Evolutionary conservation across 2,113 vertebrate genomes (phyloP).

Genomic region (Phrynocephalus versicolor): DNA sequence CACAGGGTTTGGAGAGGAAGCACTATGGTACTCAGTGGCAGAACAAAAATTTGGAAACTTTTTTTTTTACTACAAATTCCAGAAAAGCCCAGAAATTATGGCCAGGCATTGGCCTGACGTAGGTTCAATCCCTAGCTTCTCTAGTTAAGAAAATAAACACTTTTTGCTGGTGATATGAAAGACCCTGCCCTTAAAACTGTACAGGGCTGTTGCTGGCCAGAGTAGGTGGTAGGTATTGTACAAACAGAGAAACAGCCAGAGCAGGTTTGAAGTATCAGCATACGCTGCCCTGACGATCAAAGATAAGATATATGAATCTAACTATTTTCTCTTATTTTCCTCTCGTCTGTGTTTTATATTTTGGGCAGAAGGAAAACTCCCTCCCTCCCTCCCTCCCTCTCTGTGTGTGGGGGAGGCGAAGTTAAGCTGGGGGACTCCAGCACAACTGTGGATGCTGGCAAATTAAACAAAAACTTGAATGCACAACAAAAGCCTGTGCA

Average conservation of each 20-base stretch:
- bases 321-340: neutral
- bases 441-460: neutral
- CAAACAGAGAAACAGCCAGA: neutral
- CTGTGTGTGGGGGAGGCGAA: neutral
- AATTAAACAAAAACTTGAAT: neutral
- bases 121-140: neutral
- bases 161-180: neutral
- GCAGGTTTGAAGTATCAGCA: too few species aligned
- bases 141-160: neutral
- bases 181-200: neutral
- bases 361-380: neutral
- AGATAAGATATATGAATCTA: neutral
- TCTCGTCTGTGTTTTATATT: neutral
- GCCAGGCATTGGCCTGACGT: neutral
- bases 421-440: neutral
- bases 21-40: neutral
- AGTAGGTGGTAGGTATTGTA: neutral
- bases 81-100: neutral
- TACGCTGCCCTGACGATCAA: neutral
- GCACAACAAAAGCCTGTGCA: conserved; percentile 39
- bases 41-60: too few species aligned
- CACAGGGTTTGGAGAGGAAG: neutral
- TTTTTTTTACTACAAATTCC: too few species aligned
- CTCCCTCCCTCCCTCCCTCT: too few species aligned
- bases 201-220: neutral